Base-by-base conservation (phyloP, 1,140 invertebrate genomes). In the Meloidogyne floridensis region DNA sequence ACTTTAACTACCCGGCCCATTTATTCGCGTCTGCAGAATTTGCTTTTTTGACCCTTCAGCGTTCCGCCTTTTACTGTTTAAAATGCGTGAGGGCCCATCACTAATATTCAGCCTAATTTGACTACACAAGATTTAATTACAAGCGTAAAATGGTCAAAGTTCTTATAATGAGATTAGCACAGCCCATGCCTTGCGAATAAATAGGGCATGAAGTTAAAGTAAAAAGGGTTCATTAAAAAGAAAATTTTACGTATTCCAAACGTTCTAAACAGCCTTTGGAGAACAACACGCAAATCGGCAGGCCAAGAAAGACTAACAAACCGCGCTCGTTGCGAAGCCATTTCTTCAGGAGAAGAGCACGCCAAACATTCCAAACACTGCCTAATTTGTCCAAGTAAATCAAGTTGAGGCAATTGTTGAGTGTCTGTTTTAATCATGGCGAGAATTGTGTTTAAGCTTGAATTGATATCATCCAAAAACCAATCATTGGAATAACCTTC, bases 381-480 rank as follows among this genome's bases (percentile, higher is more conserved):
- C 47, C 43, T 79, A 9, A 71, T 71, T 51, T 79, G 65, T n/a
- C 43, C 77, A 20, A 79, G 77, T 53, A 79, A 51, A 5, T 79
- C 77, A 65, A 53, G 7, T 69, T 65, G 54, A n/a, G 77, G 77
- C 4, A 79, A 79, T 72, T 79, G 56, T 51, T 59, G 15, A 70
- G 65, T 72, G 10, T 79, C 65, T 2, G 13, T 11, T 69, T 79
- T 79, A 65, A 79, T 47, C 2, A 20, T 43, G 20, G 18, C 11
- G 11, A 79, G 42, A 2, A 65, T 13, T 7, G 51, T 18, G 10
- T 79, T 79, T 10, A 79, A 10, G n/a, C 77, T 72, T 43, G 77
- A 79, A 71, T 79, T 79, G 2, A 79, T 3, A 53, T 79, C 77
- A 79, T 79, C 77, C 65, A 79, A 72, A 32, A 71, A n/a, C 11